Evolutionary conservation across 2,888 invertebrate genomes (phyloP).

Genomic region (Frankliniella intonsa): DNA sequence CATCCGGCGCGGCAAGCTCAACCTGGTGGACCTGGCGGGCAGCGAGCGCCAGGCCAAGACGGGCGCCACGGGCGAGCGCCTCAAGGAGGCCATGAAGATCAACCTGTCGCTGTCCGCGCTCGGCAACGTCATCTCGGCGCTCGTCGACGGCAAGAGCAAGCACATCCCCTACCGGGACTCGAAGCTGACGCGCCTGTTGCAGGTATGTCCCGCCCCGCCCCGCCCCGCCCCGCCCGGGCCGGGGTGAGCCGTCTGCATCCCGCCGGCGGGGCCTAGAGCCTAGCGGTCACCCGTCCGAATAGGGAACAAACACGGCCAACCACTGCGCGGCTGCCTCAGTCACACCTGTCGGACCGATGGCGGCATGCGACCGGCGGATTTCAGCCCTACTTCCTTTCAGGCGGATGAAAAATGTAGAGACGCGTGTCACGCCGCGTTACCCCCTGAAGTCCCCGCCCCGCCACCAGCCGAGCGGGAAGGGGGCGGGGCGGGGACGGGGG

Average conservation of each 20-base stretch:
- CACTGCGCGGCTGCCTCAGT: not conserved
- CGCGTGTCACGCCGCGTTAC: too few species aligned
- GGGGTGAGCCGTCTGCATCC: not conserved
- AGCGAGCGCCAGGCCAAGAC: conserved; percentile 79
- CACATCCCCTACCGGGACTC: conserved; percentile 81
- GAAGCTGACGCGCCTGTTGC: conserved; percentile 72
- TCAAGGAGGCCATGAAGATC: conserved; percentile 86
- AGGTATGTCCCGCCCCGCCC: conserved; percentile 47
- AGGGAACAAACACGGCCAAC: not conserved
- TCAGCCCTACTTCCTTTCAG: too few species aligned
- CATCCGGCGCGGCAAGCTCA: conserved; percentile 68
- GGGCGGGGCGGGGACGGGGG: not conserved
- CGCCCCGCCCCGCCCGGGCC: not conserved
- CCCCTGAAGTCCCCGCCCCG: too few species aligned
- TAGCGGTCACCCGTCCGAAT: too few species aligned
- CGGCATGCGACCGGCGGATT: not conserved
- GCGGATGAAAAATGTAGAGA: too few species aligned
- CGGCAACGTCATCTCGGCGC: conserved; percentile 83
- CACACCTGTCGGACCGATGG: not conserved
- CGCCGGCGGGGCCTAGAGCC: not conserved
- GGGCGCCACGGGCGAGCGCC: conserved; percentile 75
- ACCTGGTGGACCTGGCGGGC: conserved; percentile 84
- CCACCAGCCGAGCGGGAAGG: not conserved
- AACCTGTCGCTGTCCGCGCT: conserved; percentile 81
- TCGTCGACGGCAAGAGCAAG: conserved; percentile 76